phyloP scores from a whole-genome alignment of 2,113 vertebrate species.

The Ondatra zibethicus region DNA sequence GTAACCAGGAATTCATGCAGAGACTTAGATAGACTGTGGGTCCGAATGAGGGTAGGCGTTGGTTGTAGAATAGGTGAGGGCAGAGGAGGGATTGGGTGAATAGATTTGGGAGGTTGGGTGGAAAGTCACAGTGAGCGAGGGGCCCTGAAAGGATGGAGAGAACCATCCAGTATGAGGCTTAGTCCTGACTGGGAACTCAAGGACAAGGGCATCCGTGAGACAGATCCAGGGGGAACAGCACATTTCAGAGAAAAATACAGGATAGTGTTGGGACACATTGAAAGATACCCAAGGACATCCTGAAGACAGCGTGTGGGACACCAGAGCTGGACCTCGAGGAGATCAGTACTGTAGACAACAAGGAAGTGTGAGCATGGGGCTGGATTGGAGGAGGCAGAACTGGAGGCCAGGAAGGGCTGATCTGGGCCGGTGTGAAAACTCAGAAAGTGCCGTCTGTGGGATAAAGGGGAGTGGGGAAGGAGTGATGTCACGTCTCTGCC shows the following conservation, averaged over 20 bases:
- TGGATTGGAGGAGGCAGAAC: background rate
- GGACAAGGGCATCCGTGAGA: background rate
- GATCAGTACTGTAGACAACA: background rate
- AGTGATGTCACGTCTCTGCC: background rate
- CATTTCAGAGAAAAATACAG: background rate
- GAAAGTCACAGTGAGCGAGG: background rate
- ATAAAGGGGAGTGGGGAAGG: fast-evolving
- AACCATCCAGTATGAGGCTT: background rate
- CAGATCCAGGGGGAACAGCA: background rate
- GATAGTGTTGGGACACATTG: background rate
- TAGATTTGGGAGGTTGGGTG: background rate
- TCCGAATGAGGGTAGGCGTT: background rate
- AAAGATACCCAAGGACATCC: background rate
- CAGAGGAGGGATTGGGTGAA: background rate
- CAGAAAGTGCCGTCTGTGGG: background rate
- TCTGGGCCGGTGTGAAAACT: background rate
- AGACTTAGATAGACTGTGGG: background rate
- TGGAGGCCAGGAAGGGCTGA: background rate
- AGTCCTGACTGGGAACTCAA: background rate
- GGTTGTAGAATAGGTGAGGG: background rate
- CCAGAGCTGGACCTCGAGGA: background rate
- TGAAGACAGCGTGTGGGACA: background rate
- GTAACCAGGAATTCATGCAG: background rate
- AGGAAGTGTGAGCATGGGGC: background rate
- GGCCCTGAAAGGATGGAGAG: background rate